phyloP scores from a whole-genome alignment of 2,797 vertebrate genomes.

The Clarias fuscus region DNA sequence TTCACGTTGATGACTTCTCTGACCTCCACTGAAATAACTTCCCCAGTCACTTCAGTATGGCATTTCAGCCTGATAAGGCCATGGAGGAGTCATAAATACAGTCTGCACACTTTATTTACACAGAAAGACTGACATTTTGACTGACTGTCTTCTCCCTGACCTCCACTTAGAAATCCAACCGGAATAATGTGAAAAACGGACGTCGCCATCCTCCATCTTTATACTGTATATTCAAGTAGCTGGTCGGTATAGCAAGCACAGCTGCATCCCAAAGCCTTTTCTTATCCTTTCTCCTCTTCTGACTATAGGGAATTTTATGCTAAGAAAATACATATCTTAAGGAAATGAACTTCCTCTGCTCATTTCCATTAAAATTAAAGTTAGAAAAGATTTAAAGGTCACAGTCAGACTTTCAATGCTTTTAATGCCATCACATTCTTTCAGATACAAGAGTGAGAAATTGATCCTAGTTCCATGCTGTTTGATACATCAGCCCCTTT shows the following conservation, averaged over 20 bases:
- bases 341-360: slow-evolving; percentile 13
- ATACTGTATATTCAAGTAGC: slow-evolving; percentile 21
- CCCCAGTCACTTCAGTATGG: slow-evolving; percentile 7
- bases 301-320: background rate
- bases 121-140: slow-evolving; percentile 12
- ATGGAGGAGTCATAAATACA: slow-evolving; percentile 19
- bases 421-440: slow-evolving; percentile 2
- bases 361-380: slow-evolving; percentile 13
- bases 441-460: slow-evolving; percentile 15
- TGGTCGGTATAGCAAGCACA: slow-evolving; percentile 1
- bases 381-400: slow-evolving; percentile 26
- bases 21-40: slow-evolving; percentile 39
- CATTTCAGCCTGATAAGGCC: slow-evolving; percentile 19
- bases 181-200: slow-evolving; percentile 22
- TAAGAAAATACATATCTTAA: slow-evolving; percentile 7
- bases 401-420: background rate
- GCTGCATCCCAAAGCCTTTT: slow-evolving; percentile 22
- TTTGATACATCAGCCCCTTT: slow-evolving; percentile 20
- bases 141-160: slow-evolving; percentile 34
- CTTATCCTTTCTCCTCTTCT: background rate
- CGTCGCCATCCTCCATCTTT: slow-evolving; percentile 3
- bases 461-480: slow-evolving; percentile 12
- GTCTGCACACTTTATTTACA: slow-evolving; percentile 28
- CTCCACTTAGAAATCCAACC: slow-evolving; percentile 27
- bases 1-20: slow-evolving; percentile 14